Percentiles rank a stretch among this genome's conserved stretches.
Conservation (phyloP, 35 echinoderm and acorn worm species). For the Ptychodera flava region DNA sequence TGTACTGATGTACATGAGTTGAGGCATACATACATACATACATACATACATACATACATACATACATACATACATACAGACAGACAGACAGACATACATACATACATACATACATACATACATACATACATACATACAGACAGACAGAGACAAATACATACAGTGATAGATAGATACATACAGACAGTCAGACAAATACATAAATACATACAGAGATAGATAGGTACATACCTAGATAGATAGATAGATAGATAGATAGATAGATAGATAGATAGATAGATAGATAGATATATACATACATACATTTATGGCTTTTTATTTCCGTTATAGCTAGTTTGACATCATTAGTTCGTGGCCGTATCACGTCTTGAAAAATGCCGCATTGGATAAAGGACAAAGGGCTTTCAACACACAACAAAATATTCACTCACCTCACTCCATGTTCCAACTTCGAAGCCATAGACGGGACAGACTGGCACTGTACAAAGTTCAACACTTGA, state of each 20-base stretch:
- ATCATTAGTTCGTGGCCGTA: too few relatives aligned
- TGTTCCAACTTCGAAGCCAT: neutral
- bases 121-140: neutral
- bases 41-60: neutral
- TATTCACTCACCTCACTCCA: neutral
- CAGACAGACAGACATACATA: neutral
- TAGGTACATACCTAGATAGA: too few relatives aligned
- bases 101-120: neutral
- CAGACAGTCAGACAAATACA: neutral
- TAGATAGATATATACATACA: too few relatives aligned
- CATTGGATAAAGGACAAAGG: too few relatives aligned
- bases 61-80: neutral
- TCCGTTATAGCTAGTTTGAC: too few relatives aligned
- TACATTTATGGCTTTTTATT: too few relatives aligned
- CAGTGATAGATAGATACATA: neutral
- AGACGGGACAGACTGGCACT: neutral
- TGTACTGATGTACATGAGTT: neutral
- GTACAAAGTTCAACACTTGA: neutral
- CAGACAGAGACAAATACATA: neutral
- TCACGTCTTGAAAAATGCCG: too few relatives aligned
- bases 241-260: too few relatives aligned
- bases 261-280: too few relatives aligned
- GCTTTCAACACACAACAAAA: too few relatives aligned
- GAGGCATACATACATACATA: neutral
- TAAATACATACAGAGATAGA: neutral